Evolutionary conservation across 2,888 invertebrate species (phyloP), one percentile per base, ranked within the genome.

Genomic region (Panorpa germanica): DNA sequence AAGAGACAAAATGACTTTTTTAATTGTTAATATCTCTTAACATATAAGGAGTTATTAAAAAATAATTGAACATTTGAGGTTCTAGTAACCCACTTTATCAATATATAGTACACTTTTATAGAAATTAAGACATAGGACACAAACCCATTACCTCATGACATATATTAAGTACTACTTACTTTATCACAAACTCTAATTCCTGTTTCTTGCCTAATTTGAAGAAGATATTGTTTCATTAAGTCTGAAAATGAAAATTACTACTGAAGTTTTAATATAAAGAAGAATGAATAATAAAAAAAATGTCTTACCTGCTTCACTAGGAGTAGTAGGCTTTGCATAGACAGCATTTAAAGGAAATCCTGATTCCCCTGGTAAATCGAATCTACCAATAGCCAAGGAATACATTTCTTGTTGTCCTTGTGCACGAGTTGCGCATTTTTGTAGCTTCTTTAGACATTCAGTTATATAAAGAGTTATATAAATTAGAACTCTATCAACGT

Each of bases 391-490:
- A 2, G 95, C 95, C 43, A 99, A 59, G 37, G 90, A 75, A 48
- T 90, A 88, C 85, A 99, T 86, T 51, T 99, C 98, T 48, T 91
- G 90, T 41, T 72, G 65, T 0, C 82, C 98, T 53, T 90, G 83
- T 43, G 66, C 72, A 52, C 85, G 88, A 42, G 72, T 85, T 5
- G 78, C 70, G 52, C 93, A 91, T 53, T 81, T 82, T 47, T 93
- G 90, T 16, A 98, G 59, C 43, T 80, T 77, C 51, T 96, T 95
- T 37, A 99, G 59, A 47, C 98, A 98, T 54, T 99, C 98, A 0
- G 91, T 93, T 41, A 96, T 83, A 51, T 96, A 98, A 20, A 99
- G 59, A 1, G 95, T 98, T 26, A 96, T 69, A 52, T 99, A 99
- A 44, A 99, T 98, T 15, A 99, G 61, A 13, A 95, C 83, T 45